phyloP scores from a whole-genome alignment of 2,797 vertebrate genomes.

The Rhynchotus rufescens region DNA sequence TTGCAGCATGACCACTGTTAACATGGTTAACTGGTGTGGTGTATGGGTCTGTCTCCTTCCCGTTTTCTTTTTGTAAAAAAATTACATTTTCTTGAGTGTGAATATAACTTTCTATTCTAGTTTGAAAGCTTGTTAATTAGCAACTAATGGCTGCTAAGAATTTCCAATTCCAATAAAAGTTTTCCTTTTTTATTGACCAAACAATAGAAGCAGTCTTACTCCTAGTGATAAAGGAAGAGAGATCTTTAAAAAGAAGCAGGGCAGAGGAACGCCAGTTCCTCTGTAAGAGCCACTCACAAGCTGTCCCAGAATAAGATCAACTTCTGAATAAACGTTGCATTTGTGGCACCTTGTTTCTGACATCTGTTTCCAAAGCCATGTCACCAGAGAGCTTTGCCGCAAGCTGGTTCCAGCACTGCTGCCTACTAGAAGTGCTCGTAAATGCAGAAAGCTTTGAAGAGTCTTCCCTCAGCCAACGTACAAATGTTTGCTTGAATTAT shows the following conservation, averaged over 20 bases:
- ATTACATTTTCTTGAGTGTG: fast-evolving
- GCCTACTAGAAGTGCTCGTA: background rate
- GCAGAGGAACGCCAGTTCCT: background rate
- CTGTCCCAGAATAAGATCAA: background rate
- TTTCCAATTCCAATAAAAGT: too few species aligned
- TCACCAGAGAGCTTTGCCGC: background rate
- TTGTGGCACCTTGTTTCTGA: background rate
- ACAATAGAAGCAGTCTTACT: background rate
- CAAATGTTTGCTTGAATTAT: fast-evolving
- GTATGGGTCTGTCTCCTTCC: fast-evolving
- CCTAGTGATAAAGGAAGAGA: background rate
- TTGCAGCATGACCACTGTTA: fast-evolving
- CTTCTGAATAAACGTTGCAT: background rate
- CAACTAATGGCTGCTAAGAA: constrained; percentile 16
- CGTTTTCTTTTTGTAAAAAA: background rate
- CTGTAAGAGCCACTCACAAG: background rate
- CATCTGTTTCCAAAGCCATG: background rate
- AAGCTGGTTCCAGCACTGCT: background rate
- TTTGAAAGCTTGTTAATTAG: background rate
- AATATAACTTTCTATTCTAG: background rate
- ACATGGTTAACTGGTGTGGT: background rate
- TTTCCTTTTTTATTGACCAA: background rate
- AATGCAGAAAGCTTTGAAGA: background rate
- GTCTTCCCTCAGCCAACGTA: fast-evolving
- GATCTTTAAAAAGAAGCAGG: background rate